Evolutionary conservation across 2,113 vertebrate genomes (phyloP).

Genomic region (Sceloporus undulatus): DNA sequence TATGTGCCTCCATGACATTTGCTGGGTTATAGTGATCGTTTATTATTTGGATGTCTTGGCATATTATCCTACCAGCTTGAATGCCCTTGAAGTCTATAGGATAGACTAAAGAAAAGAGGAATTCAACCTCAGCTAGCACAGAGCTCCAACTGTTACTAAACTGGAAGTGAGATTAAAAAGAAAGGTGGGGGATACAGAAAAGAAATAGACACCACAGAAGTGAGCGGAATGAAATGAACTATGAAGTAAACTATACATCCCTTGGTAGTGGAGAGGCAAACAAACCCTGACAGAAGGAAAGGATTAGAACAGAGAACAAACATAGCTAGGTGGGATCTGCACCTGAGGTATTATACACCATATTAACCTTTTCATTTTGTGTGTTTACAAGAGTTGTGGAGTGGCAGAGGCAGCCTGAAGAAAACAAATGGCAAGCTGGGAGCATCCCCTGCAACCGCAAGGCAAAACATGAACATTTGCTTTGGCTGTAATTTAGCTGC

Average conservation of each 20-base stretch:
- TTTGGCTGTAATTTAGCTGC: not conserved
- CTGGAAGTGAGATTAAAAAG: not conserved
- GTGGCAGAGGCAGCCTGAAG: not conserved
- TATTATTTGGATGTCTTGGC: not conserved
- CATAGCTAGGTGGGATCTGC: not conserved
- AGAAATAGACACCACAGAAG: fast-evolving
- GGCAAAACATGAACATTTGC: not conserved
- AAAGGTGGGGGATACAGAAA: not conserved
- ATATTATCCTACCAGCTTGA: not conserved
- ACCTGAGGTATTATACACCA: not conserved
- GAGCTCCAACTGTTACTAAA: not conserved
- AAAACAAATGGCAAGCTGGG: not conserved
- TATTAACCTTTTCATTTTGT: conserved; percentile 8
- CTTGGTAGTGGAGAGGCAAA: not conserved
- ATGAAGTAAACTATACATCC: fast-evolving
- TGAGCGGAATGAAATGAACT: not conserved
- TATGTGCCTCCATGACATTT: not conserved
- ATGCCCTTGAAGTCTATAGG: fast-evolving
- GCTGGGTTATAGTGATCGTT: not conserved
- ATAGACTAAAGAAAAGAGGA: not conserved
- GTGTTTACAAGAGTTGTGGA: not conserved
- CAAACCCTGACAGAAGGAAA: not conserved
- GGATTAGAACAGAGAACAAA: conserved; percentile 5
- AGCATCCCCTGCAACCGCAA: not conserved
- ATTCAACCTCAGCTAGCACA: fast-evolving